Conservation (phyloP, 2,888 invertebrate genomes). For the Eutolmus rufibarbis region DNA sequence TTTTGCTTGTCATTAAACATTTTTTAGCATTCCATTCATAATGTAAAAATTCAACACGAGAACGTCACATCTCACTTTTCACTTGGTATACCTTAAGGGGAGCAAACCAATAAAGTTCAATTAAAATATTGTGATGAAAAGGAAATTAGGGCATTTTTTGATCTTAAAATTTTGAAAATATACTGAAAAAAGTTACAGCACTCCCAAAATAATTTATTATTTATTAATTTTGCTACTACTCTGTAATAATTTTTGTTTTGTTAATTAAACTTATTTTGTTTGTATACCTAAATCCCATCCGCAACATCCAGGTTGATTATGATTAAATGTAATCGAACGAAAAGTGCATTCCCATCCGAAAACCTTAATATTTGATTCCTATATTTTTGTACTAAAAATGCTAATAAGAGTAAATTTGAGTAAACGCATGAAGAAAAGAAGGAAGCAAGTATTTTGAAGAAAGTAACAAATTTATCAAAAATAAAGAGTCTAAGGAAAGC, state of each 20-base stretch:
- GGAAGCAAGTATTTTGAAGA: not conserved
- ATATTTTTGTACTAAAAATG: not conserved
- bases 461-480: not conserved
- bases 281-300: not conserved
- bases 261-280: not conserved
- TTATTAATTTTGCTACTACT: not conserved
- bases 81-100: not conserved
- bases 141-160: not conserved
- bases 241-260: not conserved
- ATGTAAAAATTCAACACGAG: not conserved
- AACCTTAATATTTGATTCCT: not conserved
- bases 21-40: not conserved
- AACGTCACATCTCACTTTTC: not conserved
- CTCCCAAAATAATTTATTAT: not conserved
- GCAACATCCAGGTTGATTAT: not conserved
- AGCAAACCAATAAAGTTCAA: constrained; percentile 16
- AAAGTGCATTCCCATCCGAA: not conserved
- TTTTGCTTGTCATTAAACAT: not conserved
- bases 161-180: not conserved
- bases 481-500: not conserved
- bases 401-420: not conserved
- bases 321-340: not conserved
- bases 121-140: constrained; percentile 39
- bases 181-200: not conserved
- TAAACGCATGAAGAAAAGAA: constrained; percentile 1